These are phyloP conservation scores for Siniperca obscura DNA, from an alignment of 2,797 vertebrate genomes.

Conservation along the genomic window DNA sequence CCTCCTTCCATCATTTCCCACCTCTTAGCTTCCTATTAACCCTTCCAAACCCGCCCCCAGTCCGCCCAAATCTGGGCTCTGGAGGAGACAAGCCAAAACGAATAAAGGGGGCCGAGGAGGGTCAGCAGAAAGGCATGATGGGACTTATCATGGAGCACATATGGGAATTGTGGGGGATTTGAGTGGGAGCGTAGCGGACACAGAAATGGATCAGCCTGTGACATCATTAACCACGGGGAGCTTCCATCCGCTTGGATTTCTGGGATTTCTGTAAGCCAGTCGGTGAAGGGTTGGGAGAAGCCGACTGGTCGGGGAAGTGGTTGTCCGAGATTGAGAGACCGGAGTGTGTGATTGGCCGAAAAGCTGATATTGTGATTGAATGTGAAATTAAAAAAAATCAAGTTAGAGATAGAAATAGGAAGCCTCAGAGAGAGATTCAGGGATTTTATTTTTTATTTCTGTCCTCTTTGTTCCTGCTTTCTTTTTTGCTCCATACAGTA, in stretches of 20 bases:
- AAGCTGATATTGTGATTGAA: slow-evolving; percentile 41
- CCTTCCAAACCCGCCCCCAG: slow-evolving; percentile 67
- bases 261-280: slow-evolving; percentile 83
- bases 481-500: not conserved
- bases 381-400: slow-evolving; percentile 36
- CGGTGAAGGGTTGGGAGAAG: slow-evolving; percentile 55
- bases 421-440: not conserved
- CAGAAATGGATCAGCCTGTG: slow-evolving; percentile 82
- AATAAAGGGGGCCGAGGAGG: slow-evolving; percentile 70
- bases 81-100: slow-evolving; percentile 64
- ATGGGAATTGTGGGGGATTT: slow-evolving; percentile 81
- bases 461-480: slow-evolving; percentile 15
- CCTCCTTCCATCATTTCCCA: slow-evolving; percentile 49
- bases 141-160: slow-evolving; percentile 83
- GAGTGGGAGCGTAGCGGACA: slow-evolving; percentile 77
- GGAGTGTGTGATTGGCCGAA: slow-evolving; percentile 34
- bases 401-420: slow-evolving; percentile 4
- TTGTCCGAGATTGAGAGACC: slow-evolving; percentile 30
- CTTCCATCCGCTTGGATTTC: slow-evolving; percentile 78
- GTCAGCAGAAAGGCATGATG: slow-evolving; percentile 82
- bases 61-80: slow-evolving; percentile 66
- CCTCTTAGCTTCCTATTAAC: slow-evolving; percentile 78
- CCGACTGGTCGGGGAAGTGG: slow-evolving; percentile 27
- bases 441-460: not conserved
- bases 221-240: slow-evolving; percentile 85